Evolutionary conservation across 1,140 invertebrate species (phyloP).

Genomic region (Diuraphis noxia): DNA sequence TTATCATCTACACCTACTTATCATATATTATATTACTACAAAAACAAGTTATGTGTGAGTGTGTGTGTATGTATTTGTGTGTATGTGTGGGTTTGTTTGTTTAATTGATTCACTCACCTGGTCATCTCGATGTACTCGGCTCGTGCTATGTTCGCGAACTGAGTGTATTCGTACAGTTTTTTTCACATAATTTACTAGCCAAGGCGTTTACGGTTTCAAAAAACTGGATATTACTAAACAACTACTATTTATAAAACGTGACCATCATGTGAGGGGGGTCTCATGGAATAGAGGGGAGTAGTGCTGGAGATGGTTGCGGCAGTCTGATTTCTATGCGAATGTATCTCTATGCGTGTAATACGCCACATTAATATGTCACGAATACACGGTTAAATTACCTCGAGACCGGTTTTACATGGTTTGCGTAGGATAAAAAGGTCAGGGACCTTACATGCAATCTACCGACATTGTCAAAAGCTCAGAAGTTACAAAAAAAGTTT

Average conservation of each 20-base stretch:
- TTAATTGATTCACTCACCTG: constrained; percentile 15
- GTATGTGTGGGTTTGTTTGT: background rate
- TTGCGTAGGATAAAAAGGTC: constrained; percentile 6
- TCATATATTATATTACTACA: background rate
- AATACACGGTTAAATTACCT: background rate
- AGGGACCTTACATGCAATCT: background rate
- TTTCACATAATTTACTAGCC: constrained; percentile 24
- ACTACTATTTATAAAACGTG: constrained; percentile 20
- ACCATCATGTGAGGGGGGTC: constrained; percentile 9
- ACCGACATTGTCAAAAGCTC: background rate
- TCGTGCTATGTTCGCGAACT: constrained; percentile 34
- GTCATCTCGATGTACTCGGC: constrained; percentile 15
- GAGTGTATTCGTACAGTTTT: background rate
- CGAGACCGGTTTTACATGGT: constrained; percentile 8
- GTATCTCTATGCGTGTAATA: constrained; percentile 7
- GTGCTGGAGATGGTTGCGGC: background rate
- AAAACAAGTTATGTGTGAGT: too few species aligned
- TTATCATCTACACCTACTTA: background rate
- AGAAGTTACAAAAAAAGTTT: background rate
- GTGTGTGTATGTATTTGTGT: too few species aligned
- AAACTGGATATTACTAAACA: constrained; percentile 49
- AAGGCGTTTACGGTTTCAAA: constrained; percentile 24
- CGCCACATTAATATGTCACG: background rate
- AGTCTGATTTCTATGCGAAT: constrained; percentile 26
- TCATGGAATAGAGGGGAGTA: background rate